Evolutionary conservation across 35 echinoderm and acorn worm genomes (phyloP).

Genomic region (Anneissia japonica): DNA sequence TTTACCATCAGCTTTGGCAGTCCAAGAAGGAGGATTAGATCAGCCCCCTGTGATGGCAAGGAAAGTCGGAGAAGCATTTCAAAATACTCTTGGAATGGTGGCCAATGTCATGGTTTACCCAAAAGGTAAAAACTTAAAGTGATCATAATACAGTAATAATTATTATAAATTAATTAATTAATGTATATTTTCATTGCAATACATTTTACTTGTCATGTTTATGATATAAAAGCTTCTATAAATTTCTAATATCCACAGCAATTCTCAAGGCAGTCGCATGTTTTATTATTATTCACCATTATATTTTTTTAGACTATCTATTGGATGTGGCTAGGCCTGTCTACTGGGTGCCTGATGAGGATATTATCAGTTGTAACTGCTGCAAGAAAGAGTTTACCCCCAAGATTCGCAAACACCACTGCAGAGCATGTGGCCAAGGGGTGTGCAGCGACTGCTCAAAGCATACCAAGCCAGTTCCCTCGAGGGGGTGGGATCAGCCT

Average conservation of each 20-base stretch:
- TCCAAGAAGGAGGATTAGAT: conserved; percentile 12
- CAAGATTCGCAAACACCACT: conserved; percentile 90
- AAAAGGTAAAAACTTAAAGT: conserved; percentile 75
- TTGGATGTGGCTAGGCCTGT: conserved; percentile 86
- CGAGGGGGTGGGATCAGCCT: conserved; percentile 85
- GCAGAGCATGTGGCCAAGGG: conserved; percentile 80
- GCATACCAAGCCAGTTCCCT: conserved; percentile 62
- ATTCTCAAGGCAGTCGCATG: no score
- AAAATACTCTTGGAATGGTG: conserved; percentile 75
- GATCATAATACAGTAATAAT: no score
- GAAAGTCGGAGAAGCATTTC: conserved; percentile 81
- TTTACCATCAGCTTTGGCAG: neutral
- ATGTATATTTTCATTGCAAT: no score
- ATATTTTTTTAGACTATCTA: conserved; percentile 51
- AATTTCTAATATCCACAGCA: no score
- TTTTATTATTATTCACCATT: no score
- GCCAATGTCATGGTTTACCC: conserved; percentile 83
- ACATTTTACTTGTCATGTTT: no score
- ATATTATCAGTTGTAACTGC: conserved; percentile 67
- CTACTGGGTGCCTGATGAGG: conserved; percentile 91
- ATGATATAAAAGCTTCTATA: no score
- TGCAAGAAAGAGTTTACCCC: conserved; percentile 67
- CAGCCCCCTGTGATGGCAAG: conserved; percentile 72
- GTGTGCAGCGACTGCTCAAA: conserved; percentile 75
- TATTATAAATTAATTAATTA: no score